Conservation (phyloP, 64 coral and sea anemone genomes). For the Montipora efflorescens region DNA sequence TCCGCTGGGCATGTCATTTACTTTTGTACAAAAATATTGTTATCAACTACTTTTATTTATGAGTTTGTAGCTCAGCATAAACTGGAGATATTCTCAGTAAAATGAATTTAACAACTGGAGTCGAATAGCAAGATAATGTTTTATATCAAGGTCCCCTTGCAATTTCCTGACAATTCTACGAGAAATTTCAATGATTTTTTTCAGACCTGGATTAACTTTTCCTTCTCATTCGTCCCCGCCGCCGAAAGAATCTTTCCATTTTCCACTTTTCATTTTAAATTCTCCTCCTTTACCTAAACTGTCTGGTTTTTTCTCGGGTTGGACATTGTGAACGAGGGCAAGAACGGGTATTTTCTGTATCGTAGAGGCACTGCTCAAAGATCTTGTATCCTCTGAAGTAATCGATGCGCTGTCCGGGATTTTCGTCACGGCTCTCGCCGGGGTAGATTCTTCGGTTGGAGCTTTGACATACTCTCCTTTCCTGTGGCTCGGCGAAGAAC, state of each 20-base stretch:
- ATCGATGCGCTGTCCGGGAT: slow-evolving; percentile 14
- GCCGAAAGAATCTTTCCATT: slow-evolving; percentile 69
- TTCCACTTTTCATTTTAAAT: slow-evolving; percentile 60
- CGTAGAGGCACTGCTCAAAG: slow-evolving; percentile 53
- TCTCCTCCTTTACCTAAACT: slow-evolving; percentile 27
- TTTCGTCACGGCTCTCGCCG: slow-evolving; percentile 14
- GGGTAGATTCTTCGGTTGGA: slow-evolving; percentile 69
- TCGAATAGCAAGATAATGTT: not conserved
- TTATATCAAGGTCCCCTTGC: not conserved
- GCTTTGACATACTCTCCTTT: slow-evolving; percentile 85
- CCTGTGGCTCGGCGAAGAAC: slow-evolving; percentile 49
- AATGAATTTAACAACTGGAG: not conserved
- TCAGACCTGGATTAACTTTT: not conserved
- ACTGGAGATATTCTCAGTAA: not conserved
- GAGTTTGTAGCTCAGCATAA: not conserved
- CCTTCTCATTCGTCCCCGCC: slow-evolving; percentile 1
- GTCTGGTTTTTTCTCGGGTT: slow-evolving; percentile 59
- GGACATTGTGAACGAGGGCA: slow-evolving; percentile 88
- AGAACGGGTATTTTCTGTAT: slow-evolving; percentile 95
- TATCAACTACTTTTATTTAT: not conserved
- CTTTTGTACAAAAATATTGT: slow-evolving; percentile 44
- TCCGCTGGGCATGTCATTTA: not conserved
- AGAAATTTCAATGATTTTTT: not conserved
- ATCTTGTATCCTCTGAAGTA: slow-evolving; percentile 5
- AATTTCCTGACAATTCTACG: not conserved